Conservation (phyloP, 2,113 vertebrate genomes). For the Mus musculus region GRCm39 chr3:67707501-67708000, state of each 20-base stretch:
- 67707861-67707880: neutral
- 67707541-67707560: neutral
- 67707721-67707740: neutral
- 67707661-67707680: neutral
- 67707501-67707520: neutral
- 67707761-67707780: neutral
- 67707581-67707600: neutral
- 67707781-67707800: neutral
- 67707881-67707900: neutral
- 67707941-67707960: neutral
- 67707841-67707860: neutral
- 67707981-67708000: neutral
- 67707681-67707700: neutral
- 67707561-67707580: neutral
- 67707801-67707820: neutral
- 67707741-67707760: neutral
- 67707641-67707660: neutral
- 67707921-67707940: neutral
- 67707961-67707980: neutral
- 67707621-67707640: neutral
- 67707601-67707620: too few relatives aligned
- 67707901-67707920: neutral
- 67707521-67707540: neutral
- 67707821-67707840: neutral
- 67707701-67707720: neutral